These are phyloP conservation scores for Dendrocincla tyrannina DNA, from an alignment of 2,797 vertebrate species.

Conservation along the genomic window DNA sequence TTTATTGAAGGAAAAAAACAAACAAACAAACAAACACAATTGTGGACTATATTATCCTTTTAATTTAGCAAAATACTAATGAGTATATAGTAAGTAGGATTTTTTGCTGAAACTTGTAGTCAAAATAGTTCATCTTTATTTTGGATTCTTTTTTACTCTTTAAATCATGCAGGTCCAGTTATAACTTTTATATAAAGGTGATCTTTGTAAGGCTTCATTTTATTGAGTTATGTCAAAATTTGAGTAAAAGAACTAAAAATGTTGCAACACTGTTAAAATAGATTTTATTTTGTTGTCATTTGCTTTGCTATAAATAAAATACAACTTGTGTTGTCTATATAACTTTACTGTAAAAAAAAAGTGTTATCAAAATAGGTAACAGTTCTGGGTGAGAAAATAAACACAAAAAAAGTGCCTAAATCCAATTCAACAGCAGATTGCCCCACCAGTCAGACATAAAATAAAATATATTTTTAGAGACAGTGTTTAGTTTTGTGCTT, in stretches of 20 bases:
- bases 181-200: neutral
- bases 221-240: neutral
- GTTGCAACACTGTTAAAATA: neutral
- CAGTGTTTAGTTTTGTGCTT: neutral
- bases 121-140: neutral
- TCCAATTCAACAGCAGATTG: neutral
- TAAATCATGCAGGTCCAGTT: neutral
- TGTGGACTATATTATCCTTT: neutral
- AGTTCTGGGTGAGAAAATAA: neutral
- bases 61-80: neutral
- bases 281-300: neutral
- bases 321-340: neutral
- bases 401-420: neutral
- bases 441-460: neutral
- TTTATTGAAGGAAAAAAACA: neutral
- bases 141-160: neutral
- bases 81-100: neutral
- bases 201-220: neutral
- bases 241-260: neutral
- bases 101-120: neutral
- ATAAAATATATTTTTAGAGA: neutral
- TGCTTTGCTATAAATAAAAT: neutral
- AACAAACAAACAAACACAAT: neutral
- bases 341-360: neutral
- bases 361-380: neutral